phyloP scores from a whole-genome alignment of 2,888 invertebrate genomes.

The Archips xylosteana region DNA sequence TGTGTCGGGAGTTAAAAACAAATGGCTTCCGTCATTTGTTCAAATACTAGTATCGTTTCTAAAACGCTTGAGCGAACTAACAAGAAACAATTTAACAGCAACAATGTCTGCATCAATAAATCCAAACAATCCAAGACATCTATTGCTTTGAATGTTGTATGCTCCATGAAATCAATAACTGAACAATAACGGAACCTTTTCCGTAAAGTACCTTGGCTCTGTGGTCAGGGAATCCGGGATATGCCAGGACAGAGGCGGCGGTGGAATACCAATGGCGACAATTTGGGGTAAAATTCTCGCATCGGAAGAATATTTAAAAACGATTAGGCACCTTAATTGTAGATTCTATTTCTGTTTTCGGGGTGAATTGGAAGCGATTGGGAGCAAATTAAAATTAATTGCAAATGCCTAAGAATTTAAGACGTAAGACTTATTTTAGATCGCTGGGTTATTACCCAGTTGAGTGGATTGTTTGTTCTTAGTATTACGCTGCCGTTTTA shows the following conservation, averaged over 20 bases:
- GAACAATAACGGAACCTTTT: slow-evolving; percentile 2
- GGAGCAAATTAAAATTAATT: not conserved
- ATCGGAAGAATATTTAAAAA: slow-evolving; percentile 13
- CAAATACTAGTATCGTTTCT: not conserved
- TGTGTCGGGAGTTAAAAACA: no score
- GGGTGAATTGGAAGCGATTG: slow-evolving; percentile 1
- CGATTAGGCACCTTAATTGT: slow-evolving; percentile 13
- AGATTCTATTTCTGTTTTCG: not conserved
- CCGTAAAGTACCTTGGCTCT: slow-evolving; percentile 1
- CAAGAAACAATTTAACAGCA: not conserved
- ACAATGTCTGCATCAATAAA: slow-evolving; percentile 8
- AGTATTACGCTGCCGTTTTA: not conserved
- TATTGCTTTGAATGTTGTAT: not conserved
- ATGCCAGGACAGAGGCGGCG: not conserved
- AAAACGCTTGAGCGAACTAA: not conserved
- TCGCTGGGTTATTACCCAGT: not conserved
- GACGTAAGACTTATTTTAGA: not conserved
- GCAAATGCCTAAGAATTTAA: not conserved
- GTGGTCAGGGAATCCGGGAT: slow-evolving; percentile 16
- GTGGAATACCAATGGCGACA: slow-evolving; percentile 19
- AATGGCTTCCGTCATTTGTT: no score
- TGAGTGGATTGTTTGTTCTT: not conserved
- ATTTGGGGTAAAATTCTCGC: slow-evolving; percentile 14
- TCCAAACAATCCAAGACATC: slow-evolving; percentile 5
- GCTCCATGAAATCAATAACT: not conserved